phyloP scores from a whole-genome alignment of 2,113 vertebrate genomes.

The Talpa occidentalis region DNA sequence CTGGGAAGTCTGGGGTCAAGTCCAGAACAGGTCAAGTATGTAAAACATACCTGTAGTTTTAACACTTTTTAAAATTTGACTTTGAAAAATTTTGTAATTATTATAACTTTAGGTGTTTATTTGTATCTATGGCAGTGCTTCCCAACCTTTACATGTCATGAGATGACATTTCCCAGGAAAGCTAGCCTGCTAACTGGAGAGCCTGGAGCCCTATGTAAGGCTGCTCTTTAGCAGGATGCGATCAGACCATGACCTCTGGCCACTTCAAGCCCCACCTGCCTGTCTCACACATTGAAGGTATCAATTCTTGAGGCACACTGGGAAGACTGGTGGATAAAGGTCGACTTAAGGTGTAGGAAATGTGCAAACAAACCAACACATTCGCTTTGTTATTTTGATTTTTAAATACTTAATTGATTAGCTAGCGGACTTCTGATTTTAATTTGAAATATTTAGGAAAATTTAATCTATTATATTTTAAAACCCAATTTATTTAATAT shows the following conservation, averaged over 20 bases:
- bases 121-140: background rate
- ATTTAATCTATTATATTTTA: background rate
- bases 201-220: background rate
- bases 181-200: background rate
- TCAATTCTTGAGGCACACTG: background rate
- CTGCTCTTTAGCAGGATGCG: background rate
- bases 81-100: background rate
- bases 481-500: background rate
- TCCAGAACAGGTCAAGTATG: background rate
- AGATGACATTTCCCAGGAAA: background rate
- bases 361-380: background rate
- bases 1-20: conserved; percentile 1
- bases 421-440: background rate
- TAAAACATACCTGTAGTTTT: background rate
- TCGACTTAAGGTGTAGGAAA: background rate
- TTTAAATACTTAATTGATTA: conserved; percentile 8
- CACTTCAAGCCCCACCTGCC: background rate
- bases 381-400: background rate
- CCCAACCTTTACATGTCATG: background rate
- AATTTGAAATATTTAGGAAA: background rate
- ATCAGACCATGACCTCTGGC: background rate
- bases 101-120: background rate
- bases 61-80: background rate
- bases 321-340: background rate
- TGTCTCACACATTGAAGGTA: background rate